Base-by-base conservation (phyloP, 2,888 invertebrate genomes). In the Hecatera dysodea region DNA sequence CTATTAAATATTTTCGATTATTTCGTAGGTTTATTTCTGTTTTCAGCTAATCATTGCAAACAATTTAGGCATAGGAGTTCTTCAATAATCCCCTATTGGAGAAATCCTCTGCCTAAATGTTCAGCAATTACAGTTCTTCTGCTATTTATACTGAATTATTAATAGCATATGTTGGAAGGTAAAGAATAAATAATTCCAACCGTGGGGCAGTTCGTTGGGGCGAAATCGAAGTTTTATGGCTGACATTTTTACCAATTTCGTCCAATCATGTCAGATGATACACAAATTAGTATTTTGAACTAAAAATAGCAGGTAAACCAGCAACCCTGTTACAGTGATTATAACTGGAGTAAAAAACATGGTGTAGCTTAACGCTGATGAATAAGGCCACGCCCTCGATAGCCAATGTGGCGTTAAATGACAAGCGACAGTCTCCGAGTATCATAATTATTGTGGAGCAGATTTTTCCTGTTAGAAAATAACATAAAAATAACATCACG, bases 371-470 rank as follows among this genome's bases (percentile, higher is more conserved):
- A 56, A 44, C 33, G 15, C 68, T 64, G 60, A 57, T 57, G 9
- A 64, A 77, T 61, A 68, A 66, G 83, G 83, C 53, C 78, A 57
- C 52, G 78, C 52, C 74, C 82, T 74, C 71, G 50, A 74, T 82
- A 74, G 65, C 44, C 69, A 80, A 74, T 74, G 83, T 67, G 65
- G 69, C 83, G 83, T 67, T 63, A 68, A 80, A 77, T 80, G 65
- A 60, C 69, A 66, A 57, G 73, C 71, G 36, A 50, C 55, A 59
- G 66, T 65, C 59, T 77, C 62, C 55, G 52, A 22, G 56, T 62
- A 19, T 56, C 67, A 56, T 65, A 67, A 66, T 68, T 64, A 75
- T 59, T 78, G 64, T 33, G 19, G n/a, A 12, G 29, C 7, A 61
- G 29, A 72, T 56, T 81, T 67, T 71, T 57, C 56, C 67, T 61